A percentile compares a stretch with the other conserved stretches of the same genome.
These are phyloP conservation scores for Trachelus stipa DNA, from an alignment of 2,888 invertebrate genomes.

Conservation along the genomic window DNA sequence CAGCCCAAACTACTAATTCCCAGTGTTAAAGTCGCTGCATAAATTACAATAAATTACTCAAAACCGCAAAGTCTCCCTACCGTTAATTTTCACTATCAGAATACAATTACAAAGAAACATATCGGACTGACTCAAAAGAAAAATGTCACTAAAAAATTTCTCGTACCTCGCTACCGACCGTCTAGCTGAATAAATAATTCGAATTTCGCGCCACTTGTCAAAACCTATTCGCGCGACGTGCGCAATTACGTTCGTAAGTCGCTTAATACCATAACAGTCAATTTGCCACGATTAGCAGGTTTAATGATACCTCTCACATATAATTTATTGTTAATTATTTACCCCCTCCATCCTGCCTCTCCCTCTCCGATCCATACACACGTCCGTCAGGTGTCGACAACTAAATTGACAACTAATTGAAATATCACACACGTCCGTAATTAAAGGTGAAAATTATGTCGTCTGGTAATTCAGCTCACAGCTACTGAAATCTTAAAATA, in stretches of 20 bases:
- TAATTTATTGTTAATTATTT: slow-evolving; percentile 64
- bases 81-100: not conserved
- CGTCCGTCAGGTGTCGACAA: slow-evolving; percentile 59
- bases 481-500: not conserved
- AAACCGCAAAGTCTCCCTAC: not conserved
- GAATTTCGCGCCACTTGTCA: slow-evolving; percentile 18
- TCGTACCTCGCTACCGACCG: slow-evolving; percentile 20
- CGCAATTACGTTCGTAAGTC: slow-evolving; percentile 53
- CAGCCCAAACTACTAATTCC: slow-evolving; percentile 18
- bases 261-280: slow-evolving; percentile 63
- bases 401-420: slow-evolving; percentile 65
- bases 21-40: not conserved
- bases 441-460: slow-evolving; percentile 52
- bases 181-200: slow-evolving; percentile 36
- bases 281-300: slow-evolving; percentile 60
- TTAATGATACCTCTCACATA: slow-evolving; percentile 57
- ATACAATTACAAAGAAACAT: not conserved
- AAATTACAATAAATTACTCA: slow-evolving; percentile 4
- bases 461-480: slow-evolving; percentile 5
- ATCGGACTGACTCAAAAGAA: slow-evolving; percentile 10
- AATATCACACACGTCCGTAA: slow-evolving; percentile 53
- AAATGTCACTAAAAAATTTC: slow-evolving; percentile 13
- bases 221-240: slow-evolving; percentile 47
- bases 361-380: slow-evolving; percentile 10
- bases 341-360: slow-evolving; percentile 16